phyloP scores from a whole-genome alignment of 2,888 invertebrate genomes.

The Diadromus collaris region DNA sequence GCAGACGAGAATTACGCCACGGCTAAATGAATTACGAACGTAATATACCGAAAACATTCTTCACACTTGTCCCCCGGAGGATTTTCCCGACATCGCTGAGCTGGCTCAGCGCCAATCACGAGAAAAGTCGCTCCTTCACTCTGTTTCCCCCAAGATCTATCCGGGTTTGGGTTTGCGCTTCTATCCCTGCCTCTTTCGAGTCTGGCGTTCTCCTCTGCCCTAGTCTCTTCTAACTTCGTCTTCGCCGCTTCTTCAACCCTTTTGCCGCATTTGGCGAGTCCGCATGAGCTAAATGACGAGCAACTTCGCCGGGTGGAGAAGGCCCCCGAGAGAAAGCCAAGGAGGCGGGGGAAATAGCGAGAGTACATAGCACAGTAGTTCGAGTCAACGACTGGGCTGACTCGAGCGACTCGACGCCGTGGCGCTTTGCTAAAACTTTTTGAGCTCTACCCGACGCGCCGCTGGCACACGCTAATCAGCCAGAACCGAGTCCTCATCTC shows the following conservation, averaged over 20 bases:
- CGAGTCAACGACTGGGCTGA: constrained; percentile 30
- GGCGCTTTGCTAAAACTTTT: constrained; percentile 49
- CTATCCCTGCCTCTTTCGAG: constrained; percentile 59
- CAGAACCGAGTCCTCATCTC: constrained; percentile 17
- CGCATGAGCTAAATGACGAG: constrained; percentile 35
- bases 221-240: constrained; percentile 62
- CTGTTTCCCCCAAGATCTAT: constrained; percentile 55
- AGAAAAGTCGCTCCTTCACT: constrained; percentile 38
- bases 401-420: constrained; percentile 22
- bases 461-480: constrained; percentile 52
- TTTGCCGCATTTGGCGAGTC: constrained; percentile 21
- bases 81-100: constrained; percentile 60
- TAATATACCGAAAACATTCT: constrained; percentile 69
- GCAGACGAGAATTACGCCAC: constrained; percentile 13
- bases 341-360: constrained; percentile 18
- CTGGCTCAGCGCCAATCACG: constrained; percentile 68
- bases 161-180: constrained; percentile 36
- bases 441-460: constrained; percentile 26
- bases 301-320: constrained; percentile 34
- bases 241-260: constrained; percentile 24
- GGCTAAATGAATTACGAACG: constrained; percentile 62
- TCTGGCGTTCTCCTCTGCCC: constrained; percentile 63
- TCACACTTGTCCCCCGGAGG: constrained; percentile 63
- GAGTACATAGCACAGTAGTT: constrained; percentile 14
- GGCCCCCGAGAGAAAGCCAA: constrained; percentile 14